Evolutionary conservation across 2,888 invertebrate species (phyloP), one percentile per base, ranked within the genome.

Genomic region (Sphinx pinastri): DNA sequence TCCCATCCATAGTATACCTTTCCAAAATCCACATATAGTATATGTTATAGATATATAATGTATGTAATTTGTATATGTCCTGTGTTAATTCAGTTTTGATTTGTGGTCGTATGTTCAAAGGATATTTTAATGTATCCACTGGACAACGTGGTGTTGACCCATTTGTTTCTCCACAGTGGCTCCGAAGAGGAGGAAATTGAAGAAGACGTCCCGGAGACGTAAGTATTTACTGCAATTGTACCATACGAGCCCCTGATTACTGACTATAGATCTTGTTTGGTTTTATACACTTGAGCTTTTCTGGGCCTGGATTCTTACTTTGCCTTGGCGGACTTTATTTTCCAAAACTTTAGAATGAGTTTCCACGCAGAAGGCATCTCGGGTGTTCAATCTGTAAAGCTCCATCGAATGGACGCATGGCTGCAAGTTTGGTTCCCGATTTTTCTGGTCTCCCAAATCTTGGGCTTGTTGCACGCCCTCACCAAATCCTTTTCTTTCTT

Each of bases 131-230:
- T 57, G 13, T 57, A 67, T 71, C 54, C 67, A 57, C 47, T 19
- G 19, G 73, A 77, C 71, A 79, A 71, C 76, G 75, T 79, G 80
- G 80, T 74, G 77, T 74, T 59, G 74, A 76, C 47, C 76, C 70
- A 31, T 76, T 59, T 82, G 66, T 87, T 76, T 88, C 77, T 90
- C 83, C 88, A 82, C 93, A 94, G 94, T 94, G 94, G 94, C 89
- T 92, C 94, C 88, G 97, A 97, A 95, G 97, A 96, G 95, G 96
- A 96, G 94, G 95, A 95, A 94, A 96, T 96, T 85, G 96, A 96
- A 94, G 96, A 96, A 96, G 96, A 97, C 96, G 96, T 96, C 87
- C 95, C 93, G 86, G 95, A 95, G 92, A 95, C 95, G 97, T 97
- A 96, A 96, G 96, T 96, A 86, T 81, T 76, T 68, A 70, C 70